Evolutionary conservation across 2,888 invertebrate genomes (phyloP).

Genomic region (Bibio marci): DNA sequence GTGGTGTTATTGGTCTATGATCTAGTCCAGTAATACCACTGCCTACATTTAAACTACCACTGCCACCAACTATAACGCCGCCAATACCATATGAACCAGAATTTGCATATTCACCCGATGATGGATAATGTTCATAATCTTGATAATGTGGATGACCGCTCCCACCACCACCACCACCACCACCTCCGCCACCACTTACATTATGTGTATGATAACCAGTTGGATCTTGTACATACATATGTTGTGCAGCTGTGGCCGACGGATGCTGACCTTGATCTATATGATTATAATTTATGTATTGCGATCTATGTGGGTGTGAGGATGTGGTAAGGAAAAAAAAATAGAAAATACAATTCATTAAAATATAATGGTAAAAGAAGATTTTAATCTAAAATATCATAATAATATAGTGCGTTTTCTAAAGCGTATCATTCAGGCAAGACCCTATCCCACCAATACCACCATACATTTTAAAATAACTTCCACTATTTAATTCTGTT

Average conservation of each 20-base stretch:
- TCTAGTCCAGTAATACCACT: conserved; percentile 24
- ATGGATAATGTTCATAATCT: conserved; percentile 39
- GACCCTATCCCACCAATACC: no score
- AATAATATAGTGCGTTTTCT: no score
- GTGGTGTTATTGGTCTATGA: conserved; percentile 33
- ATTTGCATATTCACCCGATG: conserved; percentile 27
- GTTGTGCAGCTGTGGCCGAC: conserved; percentile 7
- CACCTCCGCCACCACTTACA: conserved; percentile 6
- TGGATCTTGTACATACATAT: conserved; percentile 12
- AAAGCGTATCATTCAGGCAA: no score
- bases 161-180: conserved; percentile 10
- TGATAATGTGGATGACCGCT: conserved; percentile 29
- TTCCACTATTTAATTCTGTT: no score
- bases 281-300: conserved; percentile 31
- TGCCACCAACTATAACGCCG: conserved; percentile 13
- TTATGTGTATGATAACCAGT: no score
- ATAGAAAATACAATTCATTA: no score
- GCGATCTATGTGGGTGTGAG: no score
- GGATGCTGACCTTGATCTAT: conserved; percentile 15
- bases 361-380: no score
- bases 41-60: conserved; percentile 21
- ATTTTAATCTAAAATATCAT: no score
- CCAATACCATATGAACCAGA: conserved; percentile 20
- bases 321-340: no score
- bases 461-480: no score